Evolutionary conservation across 1,140 invertebrate species (phyloP), one percentile per base, ranked within the genome.

Genomic region (Drosophila watanabei): DNA sequence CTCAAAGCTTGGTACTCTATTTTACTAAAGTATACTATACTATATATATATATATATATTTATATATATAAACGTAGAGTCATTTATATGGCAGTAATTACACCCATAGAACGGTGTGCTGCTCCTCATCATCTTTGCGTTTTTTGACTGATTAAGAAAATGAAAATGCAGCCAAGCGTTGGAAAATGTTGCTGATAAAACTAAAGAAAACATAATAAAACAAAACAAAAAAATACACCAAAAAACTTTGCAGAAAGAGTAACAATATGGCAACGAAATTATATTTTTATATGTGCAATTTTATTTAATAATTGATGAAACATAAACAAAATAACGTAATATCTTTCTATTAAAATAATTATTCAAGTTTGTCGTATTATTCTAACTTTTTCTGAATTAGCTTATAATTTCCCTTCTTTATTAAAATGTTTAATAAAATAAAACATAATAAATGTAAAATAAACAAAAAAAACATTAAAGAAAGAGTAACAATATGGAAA

Each of bases 71-170:
- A 9, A 41, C 46, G n/a, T 18, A n/a, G 37, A 39, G 41, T 35
- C 48, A 66, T 24, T 5, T 57, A 54, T 66, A 66, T 79, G 45
- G 52, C 35, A 43, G 82, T 87, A 87, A 88, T 88, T 88, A 83
- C 80, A 70, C 46, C 57, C 79, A 51, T 43, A 75, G 80, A 79
- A 70, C 49, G 52, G 68, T 59, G 51, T 49, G 33, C 62, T 66
- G 18, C 33, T 65, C 59, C 61, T 63, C 59, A 46, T 68, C 33
- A 32, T 65, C 43, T 61, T 64, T 79, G 30, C 54, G 60, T 76
- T 66, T 69, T 82, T 86, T 79, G 75, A 86, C 82, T 86, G 82
- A 86, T 87, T 76, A 86, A 75, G 70, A 88, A 88, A 88, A 88
- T 80, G 69, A 75, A 79, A 81, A 89, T 79, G 77, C 84, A 88